These are phyloP conservation scores for Ecdyonurus torrentis DNA, from an alignment of 2,888 invertebrate species.

Conservation along the genomic window DNA sequence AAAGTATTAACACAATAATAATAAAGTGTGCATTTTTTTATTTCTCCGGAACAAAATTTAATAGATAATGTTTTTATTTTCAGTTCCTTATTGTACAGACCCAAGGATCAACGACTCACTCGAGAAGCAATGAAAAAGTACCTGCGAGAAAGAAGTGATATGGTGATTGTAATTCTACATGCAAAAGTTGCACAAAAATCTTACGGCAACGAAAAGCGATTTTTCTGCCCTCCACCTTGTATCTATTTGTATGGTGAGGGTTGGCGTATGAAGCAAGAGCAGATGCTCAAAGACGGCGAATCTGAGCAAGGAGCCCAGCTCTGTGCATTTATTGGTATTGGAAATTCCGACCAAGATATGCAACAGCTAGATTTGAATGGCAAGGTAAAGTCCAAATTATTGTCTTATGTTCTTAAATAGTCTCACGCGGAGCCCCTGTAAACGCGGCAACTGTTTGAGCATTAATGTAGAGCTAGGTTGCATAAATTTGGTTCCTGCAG, in stretches of 20 bases:
- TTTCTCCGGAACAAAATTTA: too few relatives aligned
- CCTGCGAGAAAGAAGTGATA: constrained; percentile 81
- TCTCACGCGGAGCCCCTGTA: too few relatives aligned
- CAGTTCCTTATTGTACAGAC: constrained; percentile 26
- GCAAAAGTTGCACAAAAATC: constrained; percentile 99
- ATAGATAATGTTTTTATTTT: constrained; percentile 1
- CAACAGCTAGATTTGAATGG: constrained; percentile 94
- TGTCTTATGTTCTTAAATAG: too few relatives aligned
- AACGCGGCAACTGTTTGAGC: too few relatives aligned
- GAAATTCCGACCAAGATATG: constrained; percentile 97
- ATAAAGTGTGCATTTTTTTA: too few relatives aligned
- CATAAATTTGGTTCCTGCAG: too few relatives aligned
- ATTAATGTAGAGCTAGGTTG: too few relatives aligned
- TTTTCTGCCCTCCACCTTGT: constrained; percentile 99
- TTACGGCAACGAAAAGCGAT: constrained; percentile 98
- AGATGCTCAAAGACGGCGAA: constrained; percentile 80
- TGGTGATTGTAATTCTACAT: constrained; percentile 93
- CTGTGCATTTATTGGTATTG: constrained; percentile 98
- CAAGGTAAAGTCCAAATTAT: constrained; percentile 36
- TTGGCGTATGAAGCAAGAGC: constrained; percentile 89
- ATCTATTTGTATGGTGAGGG: constrained; percentile 98
- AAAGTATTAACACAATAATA: too few relatives aligned
- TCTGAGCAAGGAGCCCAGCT: constrained; percentile 80
- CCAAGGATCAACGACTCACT: constrained; percentile 59
- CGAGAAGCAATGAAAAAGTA: constrained; percentile 94